These are phyloP conservation scores for Penaeus chinensis DNA, from an alignment of 1,140 invertebrate species.

Conservation along the genomic window DNA sequence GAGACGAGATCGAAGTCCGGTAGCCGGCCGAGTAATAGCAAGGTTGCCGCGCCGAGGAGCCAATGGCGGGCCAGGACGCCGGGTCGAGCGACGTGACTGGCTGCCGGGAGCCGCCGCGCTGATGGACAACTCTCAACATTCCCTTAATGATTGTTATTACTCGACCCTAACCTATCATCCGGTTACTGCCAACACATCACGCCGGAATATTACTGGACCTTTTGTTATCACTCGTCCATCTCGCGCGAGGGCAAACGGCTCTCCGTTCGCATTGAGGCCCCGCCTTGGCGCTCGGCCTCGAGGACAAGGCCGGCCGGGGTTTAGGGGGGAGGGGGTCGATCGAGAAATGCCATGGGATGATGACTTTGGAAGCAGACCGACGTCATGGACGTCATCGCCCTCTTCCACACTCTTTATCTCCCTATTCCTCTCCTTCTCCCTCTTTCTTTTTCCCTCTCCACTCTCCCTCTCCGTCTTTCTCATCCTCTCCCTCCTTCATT, in stretches of 20 bases:
- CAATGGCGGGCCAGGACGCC: constrained; percentile 20
- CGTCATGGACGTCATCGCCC: too few species aligned
- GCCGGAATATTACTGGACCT: constrained; percentile 18
- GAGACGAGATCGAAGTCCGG: constrained; percentile 36
- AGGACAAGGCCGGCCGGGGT: too few species aligned
- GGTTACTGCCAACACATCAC: constrained; percentile 44
- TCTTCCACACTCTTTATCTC: too few species aligned
- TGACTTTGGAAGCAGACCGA: too few species aligned
- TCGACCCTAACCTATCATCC: constrained; percentile 38
- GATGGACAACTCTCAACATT: constrained; percentile 39
- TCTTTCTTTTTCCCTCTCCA: too few species aligned
- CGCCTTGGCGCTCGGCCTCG: too few species aligned
- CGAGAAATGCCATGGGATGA: too few species aligned
- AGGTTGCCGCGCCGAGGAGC: background rate
- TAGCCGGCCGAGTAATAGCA: background rate
- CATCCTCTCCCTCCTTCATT: background rate
- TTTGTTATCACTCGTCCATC: constrained; percentile 28
- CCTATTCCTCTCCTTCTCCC: too few species aligned
- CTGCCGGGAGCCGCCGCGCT: constrained; percentile 2
- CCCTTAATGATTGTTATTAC: constrained; percentile 60
- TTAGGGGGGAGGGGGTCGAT: too few species aligned
- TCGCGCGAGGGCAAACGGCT: too few species aligned
- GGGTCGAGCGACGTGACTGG: constrained; percentile 43
- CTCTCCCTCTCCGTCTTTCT: background rate
- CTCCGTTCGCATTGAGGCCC: too few species aligned